Evolutionary conservation across 2,113 vertebrate species (phyloP), one percentile per base, ranked within the genome.

Genomic region (Rhineura floridana): DNA sequence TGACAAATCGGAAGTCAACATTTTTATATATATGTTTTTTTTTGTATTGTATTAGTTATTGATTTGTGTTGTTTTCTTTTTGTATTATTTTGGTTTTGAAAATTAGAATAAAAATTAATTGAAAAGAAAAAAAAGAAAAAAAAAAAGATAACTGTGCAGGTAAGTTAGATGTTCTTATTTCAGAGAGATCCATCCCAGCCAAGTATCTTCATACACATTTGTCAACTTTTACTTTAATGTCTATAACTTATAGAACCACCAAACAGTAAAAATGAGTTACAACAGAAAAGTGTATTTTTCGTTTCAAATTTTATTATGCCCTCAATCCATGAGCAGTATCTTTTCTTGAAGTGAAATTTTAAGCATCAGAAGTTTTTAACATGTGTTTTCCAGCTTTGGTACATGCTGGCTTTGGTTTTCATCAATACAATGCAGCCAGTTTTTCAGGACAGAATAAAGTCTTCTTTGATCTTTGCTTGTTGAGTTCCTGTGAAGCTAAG

Each of bases 401-500:
- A 7, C 5, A 0, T n/a, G 0, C 3, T 72, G 36, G 39, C 55
- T 8, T 79, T 83, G 21, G 42, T 62, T 30, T 72, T 39, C 0
- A 0, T 12, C 4, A 11, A 23, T 50, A 55, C 59, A 0, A 13
- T 21, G 55, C 1, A 21, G 0, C 17, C 46, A 4, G 44, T 30
- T 25, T 83, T 28, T 0, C 0, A 83, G 44, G 76, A 82, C n/a
- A 30, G 42, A 17, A 9, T 8, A 65, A n/a, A 11, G 39, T 0
- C 0, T 0, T 88, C 1, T 67, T 44, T 25, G 52, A 13, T 81
- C 13, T 1, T 1, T 0, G 81, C 21, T 50, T 33, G 48, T 23
- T 30, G 50, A 59, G 50, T 87, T 3, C 76, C 90, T 23, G 0
- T 91, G 95, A 97, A 97, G 98, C 98, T 97, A 98, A 99, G 98